Evolutionary conservation across 92 coral and sea anemone species (phyloP).

Genomic region (Scolanthus callimorphus): DNA sequence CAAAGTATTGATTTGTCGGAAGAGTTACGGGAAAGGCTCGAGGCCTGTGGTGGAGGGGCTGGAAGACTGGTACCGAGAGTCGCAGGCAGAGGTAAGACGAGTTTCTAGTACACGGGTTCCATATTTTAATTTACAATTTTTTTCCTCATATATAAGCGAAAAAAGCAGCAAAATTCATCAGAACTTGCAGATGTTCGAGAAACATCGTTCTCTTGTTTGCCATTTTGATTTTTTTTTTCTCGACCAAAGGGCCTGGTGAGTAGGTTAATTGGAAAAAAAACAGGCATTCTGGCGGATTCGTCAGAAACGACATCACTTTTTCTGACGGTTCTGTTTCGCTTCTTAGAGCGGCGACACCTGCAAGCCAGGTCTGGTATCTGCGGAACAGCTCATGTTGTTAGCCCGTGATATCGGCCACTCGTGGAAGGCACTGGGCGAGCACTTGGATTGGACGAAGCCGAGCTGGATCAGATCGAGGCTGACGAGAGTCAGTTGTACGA

Average conservation of each 20-base stretch:
- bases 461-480: slow-evolving; percentile 40
- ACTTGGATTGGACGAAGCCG: slow-evolving; percentile 27
- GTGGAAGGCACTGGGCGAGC: slow-evolving; percentile 39
- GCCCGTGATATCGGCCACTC: slow-evolving; percentile 32
- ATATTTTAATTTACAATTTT: too few species aligned
- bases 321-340: neutral
- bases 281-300: too few species aligned
- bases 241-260: too few species aligned
- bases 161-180: too few species aligned
- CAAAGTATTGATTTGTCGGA: slow-evolving; percentile 43
- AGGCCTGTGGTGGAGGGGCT: slow-evolving; percentile 40
- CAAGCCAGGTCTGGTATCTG: slow-evolving; percentile 17
- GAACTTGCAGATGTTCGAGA: too few species aligned
- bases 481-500: slow-evolving; percentile 34
- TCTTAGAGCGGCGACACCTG: neutral
- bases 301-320: too few species aligned
- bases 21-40: slow-evolving; percentile 48
- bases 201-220: too few species aligned
- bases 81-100: neutral
- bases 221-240: too few species aligned
- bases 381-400: slow-evolving; percentile 17
- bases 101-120: too few species aligned
- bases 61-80: slow-evolving; percentile 37
- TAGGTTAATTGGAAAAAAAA: too few species aligned
- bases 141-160: too few species aligned